These are phyloP conservation scores for Hemiscyllium ocellatum DNA, from an alignment of 2,113 vertebrate genomes.

Conservation along the genomic window DNA sequence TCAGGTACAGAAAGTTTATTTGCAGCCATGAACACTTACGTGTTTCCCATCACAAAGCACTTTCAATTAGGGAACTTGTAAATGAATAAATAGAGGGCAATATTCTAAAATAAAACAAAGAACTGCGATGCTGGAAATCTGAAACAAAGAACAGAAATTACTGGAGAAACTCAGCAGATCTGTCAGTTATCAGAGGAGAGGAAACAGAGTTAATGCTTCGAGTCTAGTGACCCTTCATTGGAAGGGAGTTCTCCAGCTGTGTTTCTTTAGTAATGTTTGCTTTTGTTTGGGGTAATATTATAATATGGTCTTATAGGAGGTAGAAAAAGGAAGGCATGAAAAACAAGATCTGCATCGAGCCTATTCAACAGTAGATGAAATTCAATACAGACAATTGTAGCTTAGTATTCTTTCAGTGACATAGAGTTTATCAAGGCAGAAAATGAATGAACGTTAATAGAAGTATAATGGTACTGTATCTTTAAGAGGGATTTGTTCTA, in stretches of 20 bases:
- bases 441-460: background rate
- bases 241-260: too few relatives aligned
- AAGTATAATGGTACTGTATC: too few relatives aligned
- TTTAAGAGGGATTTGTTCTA: too few relatives aligned
- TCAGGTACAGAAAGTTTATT: background rate
- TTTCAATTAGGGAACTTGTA: background rate
- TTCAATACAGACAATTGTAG: background rate
- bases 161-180: too few relatives aligned
- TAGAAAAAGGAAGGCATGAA: background rate
- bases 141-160: too few relatives aligned
- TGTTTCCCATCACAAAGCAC: background rate
- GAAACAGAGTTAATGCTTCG: too few relatives aligned
- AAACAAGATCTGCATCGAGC: background rate
- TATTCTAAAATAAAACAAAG: background rate
- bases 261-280: too few relatives aligned
- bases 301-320: background rate
- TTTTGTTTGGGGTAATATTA: too few relatives aligned
- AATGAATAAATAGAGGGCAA: background rate
- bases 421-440: too few relatives aligned
- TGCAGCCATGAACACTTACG: background rate
- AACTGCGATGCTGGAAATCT: too few relatives aligned
- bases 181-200: too few relatives aligned
- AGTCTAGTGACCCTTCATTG: too few relatives aligned
- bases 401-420: background rate
- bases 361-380: background rate